A percentile compares a stretch with the other conserved stretches of the same genome.
Evolutionary conservation across 2,797 vertebrate genomes (phyloP).

Genomic region (Pangasius macronema): DNA sequence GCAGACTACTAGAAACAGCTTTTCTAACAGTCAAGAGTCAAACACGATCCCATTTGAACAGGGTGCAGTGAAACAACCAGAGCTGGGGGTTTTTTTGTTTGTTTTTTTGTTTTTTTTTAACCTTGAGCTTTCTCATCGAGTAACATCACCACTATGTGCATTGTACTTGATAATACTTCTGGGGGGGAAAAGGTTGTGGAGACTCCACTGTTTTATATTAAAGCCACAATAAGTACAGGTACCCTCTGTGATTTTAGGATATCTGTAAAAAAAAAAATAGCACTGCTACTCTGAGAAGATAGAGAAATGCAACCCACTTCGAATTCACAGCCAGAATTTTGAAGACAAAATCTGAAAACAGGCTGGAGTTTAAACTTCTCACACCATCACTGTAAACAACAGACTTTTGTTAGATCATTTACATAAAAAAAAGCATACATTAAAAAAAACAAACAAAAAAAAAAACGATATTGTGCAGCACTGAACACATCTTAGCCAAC

Average conservation of each 20-base stretch:
- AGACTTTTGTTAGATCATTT: background rate
- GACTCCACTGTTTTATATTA: background rate
- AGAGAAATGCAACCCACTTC: background rate
- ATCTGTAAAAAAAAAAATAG: background rate
- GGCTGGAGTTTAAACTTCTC: background rate
- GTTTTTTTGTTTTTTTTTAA: background rate
- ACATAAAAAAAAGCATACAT: background rate
- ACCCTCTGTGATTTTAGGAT: background rate
- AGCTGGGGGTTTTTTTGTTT: background rate
- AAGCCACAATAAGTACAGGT: background rate
- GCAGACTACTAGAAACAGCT: background rate
- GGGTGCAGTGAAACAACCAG: background rate
- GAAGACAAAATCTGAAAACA: background rate
- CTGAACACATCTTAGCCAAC: background rate
- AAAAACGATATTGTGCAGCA: too few species aligned
- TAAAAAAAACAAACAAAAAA: background rate
- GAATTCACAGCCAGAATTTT: background rate
- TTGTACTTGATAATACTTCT: too few species aligned
- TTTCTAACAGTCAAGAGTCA: background rate
- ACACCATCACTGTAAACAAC: conserved; percentile 2
- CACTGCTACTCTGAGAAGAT: background rate
- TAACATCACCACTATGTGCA: background rate
- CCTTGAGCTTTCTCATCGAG: background rate
- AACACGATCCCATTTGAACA: background rate
- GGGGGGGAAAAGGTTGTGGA: background rate